Percentiles rank a stretch among this genome's conserved stretches.
Evolutionary conservation across 2,888 invertebrate genomes (phyloP).

Genomic region (Scaeva pyrastri): DNA sequence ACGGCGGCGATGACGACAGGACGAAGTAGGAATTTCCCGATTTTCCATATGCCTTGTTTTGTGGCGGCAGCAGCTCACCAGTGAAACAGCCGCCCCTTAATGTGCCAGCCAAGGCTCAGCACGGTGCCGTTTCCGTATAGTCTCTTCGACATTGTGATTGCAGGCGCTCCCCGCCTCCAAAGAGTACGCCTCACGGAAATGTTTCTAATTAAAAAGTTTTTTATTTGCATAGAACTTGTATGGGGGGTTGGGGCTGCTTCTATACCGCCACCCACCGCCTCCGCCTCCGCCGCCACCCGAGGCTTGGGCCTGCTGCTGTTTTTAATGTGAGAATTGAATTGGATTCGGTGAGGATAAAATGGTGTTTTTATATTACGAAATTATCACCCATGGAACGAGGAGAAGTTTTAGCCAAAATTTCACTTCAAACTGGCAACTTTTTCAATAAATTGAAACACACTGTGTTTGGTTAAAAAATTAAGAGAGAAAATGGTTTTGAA

Average conservation of each 20-base stretch:
- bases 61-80: slow-evolving; percentile 3
- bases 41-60: slow-evolving; percentile 33
- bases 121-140: background rate
- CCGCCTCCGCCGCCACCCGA: too few relatives aligned
- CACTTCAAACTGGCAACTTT: slow-evolving; percentile 46
- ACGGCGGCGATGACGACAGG: too few relatives aligned
- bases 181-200: slow-evolving; percentile 60
- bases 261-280: too few relatives aligned
- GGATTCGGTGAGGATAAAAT: slow-evolving; percentile 51
- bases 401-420: background rate
- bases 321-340: slow-evolving; percentile 67
- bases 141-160: background rate
- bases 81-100: slow-evolving; percentile 1
- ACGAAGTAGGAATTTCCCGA: slow-evolving; percentile 31
- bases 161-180: slow-evolving; percentile 10
- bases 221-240: slow-evolving; percentile 64
- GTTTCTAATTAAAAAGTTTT: slow-evolving; percentile 75
- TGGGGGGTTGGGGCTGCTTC: slow-evolving; percentile 1
- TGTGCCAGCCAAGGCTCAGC: background rate
- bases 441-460: slow-evolving; percentile 14
- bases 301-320: slow-evolving; percentile 50
- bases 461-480: background rate
- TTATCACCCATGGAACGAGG: slow-evolving; percentile 36
- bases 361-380: slow-evolving; percentile 44
- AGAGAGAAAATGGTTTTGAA: background rate